Percentiles rank a stretch among this genome's conserved stretches.
These are phyloP conservation scores for Glossophaga mutica DNA, from an alignment of 2,797 vertebrate genomes.

Conservation along the genomic window DNA sequence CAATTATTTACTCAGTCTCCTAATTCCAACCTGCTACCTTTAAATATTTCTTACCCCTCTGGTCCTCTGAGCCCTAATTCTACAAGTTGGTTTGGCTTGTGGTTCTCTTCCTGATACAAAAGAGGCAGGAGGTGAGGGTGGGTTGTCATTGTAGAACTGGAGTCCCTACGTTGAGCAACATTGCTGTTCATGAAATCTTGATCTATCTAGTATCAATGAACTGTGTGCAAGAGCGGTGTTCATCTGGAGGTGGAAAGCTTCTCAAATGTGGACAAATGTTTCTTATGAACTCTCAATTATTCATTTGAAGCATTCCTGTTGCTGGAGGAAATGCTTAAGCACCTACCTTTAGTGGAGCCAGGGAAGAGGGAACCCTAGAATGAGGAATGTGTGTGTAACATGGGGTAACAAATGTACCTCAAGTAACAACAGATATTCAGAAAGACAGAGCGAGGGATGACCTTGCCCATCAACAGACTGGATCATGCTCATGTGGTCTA, in stretches of 20 bases:
- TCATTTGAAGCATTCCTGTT: background rate
- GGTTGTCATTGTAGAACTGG: background rate
- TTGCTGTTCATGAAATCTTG: background rate
- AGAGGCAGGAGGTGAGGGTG: background rate
- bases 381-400: background rate
- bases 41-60: background rate
- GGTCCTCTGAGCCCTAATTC: background rate
- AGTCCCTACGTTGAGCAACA: background rate
- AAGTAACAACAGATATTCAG: background rate
- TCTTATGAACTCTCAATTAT: background rate
- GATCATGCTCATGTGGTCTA: background rate
- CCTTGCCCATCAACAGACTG: background rate
- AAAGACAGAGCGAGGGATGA: background rate
- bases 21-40: slow-evolving; percentile 1
- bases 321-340: background rate
- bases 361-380: background rate
- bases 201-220: slow-evolving; percentile 1
- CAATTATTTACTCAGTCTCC: background rate
- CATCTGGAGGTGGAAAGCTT: background rate
- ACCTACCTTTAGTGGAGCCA: background rate
- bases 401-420: background rate
- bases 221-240: background rate
- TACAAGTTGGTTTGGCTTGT: background rate
- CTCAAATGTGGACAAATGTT: background rate
- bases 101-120: background rate